Percentiles rank a stretch among this genome's conserved stretches.
These are phyloP conservation scores for Corbicula japonica DNA, from an alignment of 2,888 invertebrate species.

Conservation along the genomic window DNA sequence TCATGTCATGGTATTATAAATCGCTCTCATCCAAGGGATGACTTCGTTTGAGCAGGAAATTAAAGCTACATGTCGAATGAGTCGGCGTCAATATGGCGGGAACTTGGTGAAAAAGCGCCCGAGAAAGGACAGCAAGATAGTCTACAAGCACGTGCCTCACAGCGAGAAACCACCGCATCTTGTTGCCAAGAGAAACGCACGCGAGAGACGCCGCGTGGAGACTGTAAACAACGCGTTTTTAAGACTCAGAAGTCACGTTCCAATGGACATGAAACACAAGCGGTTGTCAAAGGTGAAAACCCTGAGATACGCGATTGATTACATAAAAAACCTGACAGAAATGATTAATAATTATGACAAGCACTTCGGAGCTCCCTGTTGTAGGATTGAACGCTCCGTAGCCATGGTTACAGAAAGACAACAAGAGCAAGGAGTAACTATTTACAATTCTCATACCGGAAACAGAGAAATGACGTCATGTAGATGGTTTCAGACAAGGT, in stretches of 20 bases:
- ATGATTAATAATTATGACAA: constrained; percentile 84
- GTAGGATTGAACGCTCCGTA: constrained; percentile 59
- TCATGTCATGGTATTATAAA: too few species aligned
- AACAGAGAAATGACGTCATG: constrained; percentile 39
- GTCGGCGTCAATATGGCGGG: constrained; percentile 36
- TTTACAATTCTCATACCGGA: constrained; percentile 43
- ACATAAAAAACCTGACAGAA: constrained; percentile 88
- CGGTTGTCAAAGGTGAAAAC: constrained; percentile 90
- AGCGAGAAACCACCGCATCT: constrained; percentile 89
- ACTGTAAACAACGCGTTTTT: constrained; percentile 90
- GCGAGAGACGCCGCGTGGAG: constrained; percentile 90
- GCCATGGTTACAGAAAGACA: constrained; percentile 51
- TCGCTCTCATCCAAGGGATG: constrained; percentile 31
- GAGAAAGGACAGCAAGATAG: constrained; percentile 60
- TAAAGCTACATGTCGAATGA: constrained; percentile 32
- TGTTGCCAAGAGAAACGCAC: constrained; percentile 89
- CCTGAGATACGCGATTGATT: constrained; percentile 89
- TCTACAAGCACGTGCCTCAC: constrained; percentile 85
- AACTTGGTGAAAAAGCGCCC: constrained; percentile 40
- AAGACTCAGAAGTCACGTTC: constrained; percentile 89
- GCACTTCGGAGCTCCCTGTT: constrained; percentile 57
- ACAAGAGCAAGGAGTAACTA: constrained; percentile 18
- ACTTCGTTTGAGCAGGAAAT: constrained; percentile 54
- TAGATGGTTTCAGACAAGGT: constrained; percentile 43
- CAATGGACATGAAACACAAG: constrained; percentile 88